These are phyloP conservation scores for Sminthurides aquaticus DNA, from an alignment of 2,888 invertebrate species.

Conservation along the genomic window DNA sequence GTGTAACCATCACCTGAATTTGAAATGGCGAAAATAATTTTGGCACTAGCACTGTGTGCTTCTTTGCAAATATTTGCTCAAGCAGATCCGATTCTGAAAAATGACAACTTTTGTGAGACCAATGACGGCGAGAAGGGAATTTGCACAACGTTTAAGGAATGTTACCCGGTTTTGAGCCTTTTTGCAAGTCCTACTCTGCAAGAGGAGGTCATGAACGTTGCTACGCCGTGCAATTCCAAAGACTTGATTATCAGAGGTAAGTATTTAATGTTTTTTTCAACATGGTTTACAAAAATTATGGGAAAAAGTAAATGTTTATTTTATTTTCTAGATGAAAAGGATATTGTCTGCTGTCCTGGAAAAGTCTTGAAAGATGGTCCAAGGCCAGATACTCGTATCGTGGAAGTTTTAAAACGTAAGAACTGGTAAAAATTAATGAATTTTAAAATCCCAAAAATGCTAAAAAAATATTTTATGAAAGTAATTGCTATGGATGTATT, in stretches of 20 bases:
- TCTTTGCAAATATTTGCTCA: neutral
- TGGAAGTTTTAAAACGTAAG: neutral
- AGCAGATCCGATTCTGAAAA: neutral
- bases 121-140: neutral
- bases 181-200: neutral
- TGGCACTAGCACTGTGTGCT: neutral
- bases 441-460: no score
- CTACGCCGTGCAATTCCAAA: constrained; percentile 2
- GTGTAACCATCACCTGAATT: no score
- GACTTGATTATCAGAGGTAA: constrained; percentile 1
- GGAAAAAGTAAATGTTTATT: neutral
- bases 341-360: neutral
- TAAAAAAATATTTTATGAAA: no score
- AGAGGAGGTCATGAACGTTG: neutral
- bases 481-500: no score
- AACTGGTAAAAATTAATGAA: no score
- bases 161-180: neutral
- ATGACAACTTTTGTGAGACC: neutral
- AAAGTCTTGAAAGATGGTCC: neutral
- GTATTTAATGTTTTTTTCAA: neutral
- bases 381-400: neutral
- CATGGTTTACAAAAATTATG: neutral
- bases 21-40: no score
- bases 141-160: neutral
- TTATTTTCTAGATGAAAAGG: neutral